Conservation (phyloP, 2,797 vertebrate genomes). For the Syncerus caffer region DNA sequence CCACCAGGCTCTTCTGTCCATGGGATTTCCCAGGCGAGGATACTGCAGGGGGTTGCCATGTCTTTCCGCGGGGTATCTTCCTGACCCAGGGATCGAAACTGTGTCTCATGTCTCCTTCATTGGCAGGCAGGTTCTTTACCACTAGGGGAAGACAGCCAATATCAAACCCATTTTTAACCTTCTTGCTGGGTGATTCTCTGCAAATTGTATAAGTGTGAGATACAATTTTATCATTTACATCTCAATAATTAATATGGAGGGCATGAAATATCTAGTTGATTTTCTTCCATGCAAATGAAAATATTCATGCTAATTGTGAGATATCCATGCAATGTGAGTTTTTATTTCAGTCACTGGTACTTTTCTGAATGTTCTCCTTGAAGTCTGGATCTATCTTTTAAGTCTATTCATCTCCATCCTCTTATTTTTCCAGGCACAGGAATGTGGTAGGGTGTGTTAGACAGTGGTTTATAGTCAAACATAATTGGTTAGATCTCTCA, state of each 20-base stretch:
- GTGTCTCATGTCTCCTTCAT: not conserved
- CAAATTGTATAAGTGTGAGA: not conserved
- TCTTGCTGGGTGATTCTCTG: not conserved
- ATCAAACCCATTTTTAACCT: not conserved
- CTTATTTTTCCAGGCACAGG: not conserved
- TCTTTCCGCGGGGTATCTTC: not conserved
- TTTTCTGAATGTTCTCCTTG: not conserved
- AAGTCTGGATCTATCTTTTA: not conserved
- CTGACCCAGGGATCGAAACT: not conserved
- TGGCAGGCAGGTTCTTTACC: not conserved
- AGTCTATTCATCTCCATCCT: not conserved
- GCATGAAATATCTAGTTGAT: not conserved
- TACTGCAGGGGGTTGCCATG: not conserved
- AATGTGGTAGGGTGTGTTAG: constrained; percentile 52
- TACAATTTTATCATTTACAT: not conserved
- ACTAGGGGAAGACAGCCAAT: not conserved
- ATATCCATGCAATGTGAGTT: not conserved
- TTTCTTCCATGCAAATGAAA: not conserved
- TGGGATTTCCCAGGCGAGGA: not conserved
- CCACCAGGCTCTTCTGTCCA: not conserved
- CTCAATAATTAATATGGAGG: not conserved
- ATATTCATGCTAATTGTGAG: not conserved
- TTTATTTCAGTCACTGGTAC: not conserved
- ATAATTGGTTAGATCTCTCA: constrained; percentile 40
- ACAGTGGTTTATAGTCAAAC: constrained; percentile 46